A percentile compares a stretch with the other conserved stretches of the same genome.
These are phyloP conservation scores for Nomada ruficornis DNA, from an alignment of 2,888 invertebrate genomes.

Conservation along the genomic window DNA sequence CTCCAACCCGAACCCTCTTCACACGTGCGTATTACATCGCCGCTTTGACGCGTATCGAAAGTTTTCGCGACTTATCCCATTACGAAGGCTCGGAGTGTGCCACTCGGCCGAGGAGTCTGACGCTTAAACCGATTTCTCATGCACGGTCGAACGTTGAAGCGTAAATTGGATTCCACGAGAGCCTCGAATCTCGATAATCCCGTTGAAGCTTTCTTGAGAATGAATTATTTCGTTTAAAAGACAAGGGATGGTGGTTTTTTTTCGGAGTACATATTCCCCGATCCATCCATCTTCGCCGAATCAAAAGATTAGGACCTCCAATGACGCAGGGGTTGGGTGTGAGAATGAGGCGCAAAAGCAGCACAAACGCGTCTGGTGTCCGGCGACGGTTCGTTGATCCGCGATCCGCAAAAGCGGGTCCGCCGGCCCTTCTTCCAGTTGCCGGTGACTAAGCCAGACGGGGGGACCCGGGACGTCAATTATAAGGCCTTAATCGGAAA, in stretches of 20 bases:
- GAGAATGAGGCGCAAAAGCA: slow-evolving; percentile 55
- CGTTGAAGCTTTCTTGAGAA: slow-evolving; percentile 37
- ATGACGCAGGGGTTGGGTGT: slow-evolving; percentile 32
- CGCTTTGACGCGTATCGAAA: slow-evolving; percentile 67
- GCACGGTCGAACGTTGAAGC: slow-evolving; percentile 37
- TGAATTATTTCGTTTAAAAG: not conserved
- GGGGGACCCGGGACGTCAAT: slow-evolving; percentile 81
- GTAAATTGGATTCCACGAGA: slow-evolving; percentile 33
- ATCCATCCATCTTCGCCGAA: not conserved
- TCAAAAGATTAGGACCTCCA: not conserved
- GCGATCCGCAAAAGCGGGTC: slow-evolving; percentile 75
- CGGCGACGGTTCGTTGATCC: slow-evolving; percentile 79
- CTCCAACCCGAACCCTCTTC: slow-evolving; percentile 35
- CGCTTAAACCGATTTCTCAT: slow-evolving; percentile 64
- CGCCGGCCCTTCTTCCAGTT: slow-evolving; percentile 75
- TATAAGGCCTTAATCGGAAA: slow-evolving; percentile 84
- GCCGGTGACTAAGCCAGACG: slow-evolving; percentile 80
- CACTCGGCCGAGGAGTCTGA: slow-evolving; percentile 7
- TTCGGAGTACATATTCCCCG: too few relatives aligned
- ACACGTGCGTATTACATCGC: slow-evolving; percentile 52
- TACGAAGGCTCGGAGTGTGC: slow-evolving; percentile 56
- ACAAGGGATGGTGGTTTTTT: too few relatives aligned
- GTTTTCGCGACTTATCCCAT: slow-evolving; percentile 74
- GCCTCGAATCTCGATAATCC: slow-evolving; percentile 44
- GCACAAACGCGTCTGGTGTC: slow-evolving; percentile 62